These are phyloP conservation scores for Linyphia triangularis DNA, from an alignment of 2,888 invertebrate genomes.

Conservation along the genomic window DNA sequence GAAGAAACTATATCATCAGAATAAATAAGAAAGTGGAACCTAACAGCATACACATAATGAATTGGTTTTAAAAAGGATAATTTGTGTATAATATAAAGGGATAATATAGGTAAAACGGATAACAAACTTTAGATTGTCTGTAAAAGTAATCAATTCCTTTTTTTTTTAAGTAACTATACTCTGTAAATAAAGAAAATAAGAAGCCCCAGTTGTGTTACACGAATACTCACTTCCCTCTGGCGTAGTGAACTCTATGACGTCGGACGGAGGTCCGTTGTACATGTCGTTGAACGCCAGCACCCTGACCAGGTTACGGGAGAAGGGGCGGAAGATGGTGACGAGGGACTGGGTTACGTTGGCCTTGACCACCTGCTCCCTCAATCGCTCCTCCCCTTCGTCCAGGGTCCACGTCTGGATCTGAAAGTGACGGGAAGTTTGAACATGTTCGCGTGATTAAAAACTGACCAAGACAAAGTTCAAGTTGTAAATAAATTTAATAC, in stretches of 20 bases:
- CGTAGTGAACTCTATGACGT: conserved; percentile 89
- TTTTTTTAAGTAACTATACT: too few relatives aligned
- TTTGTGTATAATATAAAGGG: too few relatives aligned
- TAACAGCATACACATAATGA: too few relatives aligned
- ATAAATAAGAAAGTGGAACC: too few relatives aligned
- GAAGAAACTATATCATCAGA: neutral
- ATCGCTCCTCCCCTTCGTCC: conserved; percentile 85
- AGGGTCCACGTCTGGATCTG: conserved; percentile 92
- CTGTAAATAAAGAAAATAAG: neutral
- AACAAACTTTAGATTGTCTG: too few relatives aligned
- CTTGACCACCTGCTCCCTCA: conserved; percentile 87
- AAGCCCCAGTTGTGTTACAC: neutral
- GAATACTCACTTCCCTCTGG: conserved; percentile 88
- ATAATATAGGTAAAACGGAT: too few relatives aligned
- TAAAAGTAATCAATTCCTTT: too few relatives aligned
- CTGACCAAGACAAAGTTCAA: too few relatives aligned
- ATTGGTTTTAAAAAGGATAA: too few relatives aligned
- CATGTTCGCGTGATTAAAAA: too few relatives aligned
- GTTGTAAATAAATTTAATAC: too few relatives aligned
- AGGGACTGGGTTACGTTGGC: conserved; percentile 86
- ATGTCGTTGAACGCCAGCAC: conserved; percentile 94
- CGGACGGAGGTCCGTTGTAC: conserved; percentile 93
- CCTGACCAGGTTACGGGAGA: conserved; percentile 90
- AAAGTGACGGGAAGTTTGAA: conserved; percentile 81
- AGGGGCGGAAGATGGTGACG: conserved; percentile 90